Percentiles rank a stretch among this genome's conserved stretches.
phyloP scores from a whole-genome alignment of 2,113 vertebrate species.

The Scomber scombrus region DNA sequence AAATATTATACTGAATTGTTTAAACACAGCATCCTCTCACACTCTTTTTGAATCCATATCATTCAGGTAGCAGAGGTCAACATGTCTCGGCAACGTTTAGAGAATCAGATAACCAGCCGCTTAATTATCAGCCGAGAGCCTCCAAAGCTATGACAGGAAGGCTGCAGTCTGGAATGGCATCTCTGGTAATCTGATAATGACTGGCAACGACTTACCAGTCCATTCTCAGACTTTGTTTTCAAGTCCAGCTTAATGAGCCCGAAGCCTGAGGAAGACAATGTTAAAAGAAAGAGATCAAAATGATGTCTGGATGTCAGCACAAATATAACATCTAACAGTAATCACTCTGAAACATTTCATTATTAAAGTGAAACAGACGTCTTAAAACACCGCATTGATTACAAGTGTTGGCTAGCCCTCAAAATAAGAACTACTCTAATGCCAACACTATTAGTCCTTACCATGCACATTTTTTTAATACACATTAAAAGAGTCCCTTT shows the following conservation, averaged over 20 bases:
- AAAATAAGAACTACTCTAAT: background rate
- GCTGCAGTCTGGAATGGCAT: constrained; percentile 10
- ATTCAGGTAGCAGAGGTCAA: background rate
- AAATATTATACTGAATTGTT: background rate
- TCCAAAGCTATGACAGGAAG: constrained; percentile 40
- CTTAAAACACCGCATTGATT: background rate
- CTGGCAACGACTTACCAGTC: constrained; percentile 89
- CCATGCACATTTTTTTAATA: background rate
- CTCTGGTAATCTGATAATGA: constrained; percentile 45
- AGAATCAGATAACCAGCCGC: constrained; percentile 32
- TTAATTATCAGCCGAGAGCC: constrained; percentile 16
- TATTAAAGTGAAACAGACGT: background rate
- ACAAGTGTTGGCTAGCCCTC: background rate
- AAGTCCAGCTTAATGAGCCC: constrained; percentile 97
- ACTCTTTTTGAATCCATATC: background rate
- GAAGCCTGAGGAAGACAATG: constrained; percentile 87
- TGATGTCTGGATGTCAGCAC: background rate
- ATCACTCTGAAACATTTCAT: background rate
- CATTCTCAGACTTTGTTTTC: constrained; percentile 98
- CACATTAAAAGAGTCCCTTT: background rate
- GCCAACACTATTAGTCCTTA: background rate
- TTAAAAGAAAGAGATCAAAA: constrained; percentile 22
- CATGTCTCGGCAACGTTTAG: background rate
- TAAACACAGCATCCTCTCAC: background rate
- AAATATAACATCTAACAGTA: background rate